Percentiles rank a stretch among this genome's conserved stretches.
Evolutionary conservation across 2,797 vertebrate genomes (phyloP).

Genomic region (Cephalopachus bancanus): DNA sequence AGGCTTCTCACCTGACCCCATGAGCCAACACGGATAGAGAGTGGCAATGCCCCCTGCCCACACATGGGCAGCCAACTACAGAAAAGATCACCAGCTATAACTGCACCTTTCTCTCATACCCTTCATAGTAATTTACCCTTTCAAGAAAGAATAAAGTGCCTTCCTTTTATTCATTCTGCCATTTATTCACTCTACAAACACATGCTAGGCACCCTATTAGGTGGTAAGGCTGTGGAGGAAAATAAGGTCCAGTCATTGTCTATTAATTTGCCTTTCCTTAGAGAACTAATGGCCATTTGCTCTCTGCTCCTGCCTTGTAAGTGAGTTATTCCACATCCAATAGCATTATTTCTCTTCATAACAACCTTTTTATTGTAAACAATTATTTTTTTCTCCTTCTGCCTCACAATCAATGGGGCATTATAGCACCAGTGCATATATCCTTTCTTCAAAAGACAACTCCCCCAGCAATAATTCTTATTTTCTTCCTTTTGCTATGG

Average conservation of each 20-base stretch:
- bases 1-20: not conserved
- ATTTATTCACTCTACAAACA: no score
- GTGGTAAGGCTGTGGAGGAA: not conserved
- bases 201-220: not conserved
- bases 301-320: constrained; percentile 9
- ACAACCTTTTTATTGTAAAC: constrained; percentile 44
- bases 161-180: not conserved
- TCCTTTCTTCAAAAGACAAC: constrained; percentile 52
- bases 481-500: not conserved
- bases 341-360: not conserved
- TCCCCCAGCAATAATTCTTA: constrained; percentile 26
- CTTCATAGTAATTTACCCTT: constrained; percentile 2
- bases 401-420: not conserved
- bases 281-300: not conserved
- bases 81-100: not conserved
- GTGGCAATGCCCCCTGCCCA: not conserved
- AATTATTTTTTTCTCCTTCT: constrained; percentile 14
- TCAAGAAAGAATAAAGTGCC: not conserved
- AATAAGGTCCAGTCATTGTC: not conserved
- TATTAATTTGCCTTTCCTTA: not conserved
- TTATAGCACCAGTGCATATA: not conserved
- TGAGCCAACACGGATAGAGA: not conserved
- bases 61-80: not conserved
- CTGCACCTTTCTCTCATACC: not conserved
- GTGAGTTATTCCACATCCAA: not conserved